A percentile compares a stretch with the other conserved stretches of the same genome.
Conservation (phyloP, 2,888 invertebrate genomes). For the Phragmatobia fuliginosa region DNA sequence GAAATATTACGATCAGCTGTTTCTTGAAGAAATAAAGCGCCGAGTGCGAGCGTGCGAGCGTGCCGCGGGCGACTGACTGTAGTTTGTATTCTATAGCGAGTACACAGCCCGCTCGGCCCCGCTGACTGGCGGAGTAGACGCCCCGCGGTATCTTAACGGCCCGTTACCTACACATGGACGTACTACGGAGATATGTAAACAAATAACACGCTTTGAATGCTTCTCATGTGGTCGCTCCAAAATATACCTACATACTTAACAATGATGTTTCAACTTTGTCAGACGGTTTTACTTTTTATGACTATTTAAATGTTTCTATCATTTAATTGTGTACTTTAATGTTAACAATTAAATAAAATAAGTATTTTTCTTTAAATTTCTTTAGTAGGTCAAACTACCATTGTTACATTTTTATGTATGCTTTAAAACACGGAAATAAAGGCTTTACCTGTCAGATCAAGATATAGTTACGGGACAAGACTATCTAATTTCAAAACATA, state of each 20-base stretch:
- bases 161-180: constrained; percentile 79
- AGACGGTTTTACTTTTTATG: constrained; percentile 33
- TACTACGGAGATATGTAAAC: constrained; percentile 82
- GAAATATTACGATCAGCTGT: constrained; percentile 76
- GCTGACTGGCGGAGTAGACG: constrained; percentile 45
- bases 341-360: neutral
- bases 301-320: neutral
- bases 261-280: constrained; percentile 37
- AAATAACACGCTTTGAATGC: constrained; percentile 70
- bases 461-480: constrained; percentile 45
- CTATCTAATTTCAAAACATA: constrained; percentile 56
- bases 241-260: constrained; percentile 36
- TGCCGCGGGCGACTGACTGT: constrained; percentile 80
- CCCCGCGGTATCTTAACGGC: constrained; percentile 68
- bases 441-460: constrained; percentile 12
- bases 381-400: constrained; percentile 8
- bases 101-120: constrained; percentile 15
- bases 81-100: constrained; percentile 39
- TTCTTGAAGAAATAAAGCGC: constrained; percentile 53
- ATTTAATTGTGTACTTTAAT: neutral
- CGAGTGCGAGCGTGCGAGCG: constrained; percentile 68
- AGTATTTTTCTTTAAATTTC: neutral
- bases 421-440: constrained; percentile 37
- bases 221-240: constrained; percentile 43
- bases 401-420: neutral